These are phyloP conservation scores for Bolborhynchus lineola DNA, from an alignment of 2,113 vertebrate species.

Conservation along the genomic window DNA sequence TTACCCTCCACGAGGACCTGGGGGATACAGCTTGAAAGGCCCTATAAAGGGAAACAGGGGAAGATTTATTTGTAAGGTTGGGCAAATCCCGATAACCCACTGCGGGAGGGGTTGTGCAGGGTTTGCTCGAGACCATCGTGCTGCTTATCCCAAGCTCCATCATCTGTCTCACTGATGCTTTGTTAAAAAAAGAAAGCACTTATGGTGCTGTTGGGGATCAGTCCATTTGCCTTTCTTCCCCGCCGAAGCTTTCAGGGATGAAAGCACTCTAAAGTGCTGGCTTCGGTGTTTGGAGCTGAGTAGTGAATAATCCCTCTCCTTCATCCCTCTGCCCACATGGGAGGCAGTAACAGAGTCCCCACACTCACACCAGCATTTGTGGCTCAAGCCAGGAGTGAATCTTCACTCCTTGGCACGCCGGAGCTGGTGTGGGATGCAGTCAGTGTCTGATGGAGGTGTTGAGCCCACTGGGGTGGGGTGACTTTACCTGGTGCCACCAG, in stretches of 20 bases:
- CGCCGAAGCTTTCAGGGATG: constrained; percentile 55
- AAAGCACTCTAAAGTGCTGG: constrained; percentile 46
- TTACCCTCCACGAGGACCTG: constrained; percentile 58
- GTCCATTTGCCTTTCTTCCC: constrained; percentile 32
- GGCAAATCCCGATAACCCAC: neutral
- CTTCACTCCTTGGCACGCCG: rapidly evolving
- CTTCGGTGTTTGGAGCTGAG: neutral
- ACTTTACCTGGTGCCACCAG: neutral
- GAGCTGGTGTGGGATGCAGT: rapidly evolving
- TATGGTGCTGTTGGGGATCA: neutral
- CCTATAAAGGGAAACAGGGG: neutral
- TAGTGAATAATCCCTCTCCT: neutral
- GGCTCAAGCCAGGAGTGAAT: rapidly evolving
- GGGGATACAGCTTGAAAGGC: constrained; percentile 54
- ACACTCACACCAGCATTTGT: rapidly evolving
- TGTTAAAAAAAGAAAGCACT: constrained; percentile 61
- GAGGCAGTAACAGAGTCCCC: neutral
- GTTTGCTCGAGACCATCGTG: neutral
- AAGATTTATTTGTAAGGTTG: constrained; percentile 48
- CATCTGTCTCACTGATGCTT: neutral
- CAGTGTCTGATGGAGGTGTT: rapidly evolving
- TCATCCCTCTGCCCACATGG: neutral
- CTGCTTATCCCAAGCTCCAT: neutral
- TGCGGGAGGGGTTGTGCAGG: neutral
- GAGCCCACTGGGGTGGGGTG: neutral